These are phyloP conservation scores for Cyanoliseus patagonus DNA, from an alignment of 2,113 vertebrate species.

Conservation along the genomic window DNA sequence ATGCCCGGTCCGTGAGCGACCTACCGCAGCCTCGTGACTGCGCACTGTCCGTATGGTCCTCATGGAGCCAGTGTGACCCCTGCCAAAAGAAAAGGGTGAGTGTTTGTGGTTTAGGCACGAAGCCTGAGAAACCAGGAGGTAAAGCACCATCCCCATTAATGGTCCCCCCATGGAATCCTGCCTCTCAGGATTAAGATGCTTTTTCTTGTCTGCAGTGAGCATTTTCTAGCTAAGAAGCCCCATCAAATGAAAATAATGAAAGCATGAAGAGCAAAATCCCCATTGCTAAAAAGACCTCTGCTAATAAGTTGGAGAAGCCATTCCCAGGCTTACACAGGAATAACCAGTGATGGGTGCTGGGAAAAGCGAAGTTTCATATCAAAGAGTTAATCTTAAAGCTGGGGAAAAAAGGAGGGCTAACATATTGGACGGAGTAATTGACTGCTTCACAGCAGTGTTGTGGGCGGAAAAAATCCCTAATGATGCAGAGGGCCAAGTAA, in stretches of 20 bases:
- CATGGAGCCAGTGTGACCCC: constrained; percentile 87
- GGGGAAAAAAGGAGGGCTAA: constrained; percentile 24
- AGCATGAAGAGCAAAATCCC: not conserved
- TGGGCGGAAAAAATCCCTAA: constrained; percentile 54
- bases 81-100: constrained; percentile 90
- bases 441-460: constrained; percentile 65
- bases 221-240: not conserved
- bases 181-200: constrained; percentile 18
- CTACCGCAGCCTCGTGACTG: constrained; percentile 78
- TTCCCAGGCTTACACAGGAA: not conserved
- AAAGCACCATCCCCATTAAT: not conserved
- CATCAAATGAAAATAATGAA: not conserved
- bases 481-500: constrained; percentile 56
- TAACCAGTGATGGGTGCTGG: not conserved
- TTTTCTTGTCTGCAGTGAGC: not conserved
- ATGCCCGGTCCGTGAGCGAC: not conserved
- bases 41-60: constrained; percentile 82
- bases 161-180: too few relatives aligned
- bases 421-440: constrained; percentile 56
- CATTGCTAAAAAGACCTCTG: not conserved
- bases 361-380: not conserved
- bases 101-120: not conserved
- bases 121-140: not conserved
- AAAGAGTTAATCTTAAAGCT: constrained; percentile 55
- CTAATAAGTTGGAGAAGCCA: not conserved